phyloP scores from a whole-genome alignment of 2,797 vertebrate genomes.

The Malurus leucopterus region DNA sequence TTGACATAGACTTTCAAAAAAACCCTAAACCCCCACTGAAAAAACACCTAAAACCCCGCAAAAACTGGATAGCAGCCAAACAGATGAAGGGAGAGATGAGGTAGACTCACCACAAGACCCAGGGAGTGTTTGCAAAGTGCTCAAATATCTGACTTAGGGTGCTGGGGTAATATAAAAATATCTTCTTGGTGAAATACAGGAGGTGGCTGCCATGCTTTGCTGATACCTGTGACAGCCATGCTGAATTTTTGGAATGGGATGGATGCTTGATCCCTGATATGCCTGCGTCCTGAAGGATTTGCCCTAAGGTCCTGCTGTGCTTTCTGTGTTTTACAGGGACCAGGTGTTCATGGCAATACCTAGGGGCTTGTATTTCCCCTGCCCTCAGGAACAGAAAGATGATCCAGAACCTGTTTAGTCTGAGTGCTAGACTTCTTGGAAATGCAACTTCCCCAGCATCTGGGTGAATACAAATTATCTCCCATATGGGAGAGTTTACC shows the following conservation, averaged over 20 bases:
- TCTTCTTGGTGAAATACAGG: neutral
- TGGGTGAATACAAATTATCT: neutral
- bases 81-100: neutral
- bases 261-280: neutral
- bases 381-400: neutral
- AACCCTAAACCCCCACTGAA: neutral
- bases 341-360: rapidly evolving
- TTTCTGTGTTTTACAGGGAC: neutral
- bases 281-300: neutral
- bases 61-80: neutral
- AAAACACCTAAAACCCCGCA: rapidly evolving
- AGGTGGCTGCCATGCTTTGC: neutral
- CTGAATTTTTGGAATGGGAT: rapidly evolving
- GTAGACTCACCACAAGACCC: rapidly evolving
- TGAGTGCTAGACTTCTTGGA: neutral
- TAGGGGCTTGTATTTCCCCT: neutral
- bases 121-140: rapidly evolving
- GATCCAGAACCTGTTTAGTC: neutral
- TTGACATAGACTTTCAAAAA: neutral
- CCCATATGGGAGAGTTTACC: neutral
- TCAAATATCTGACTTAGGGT: neutral
- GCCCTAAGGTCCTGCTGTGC: neutral
- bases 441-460: neutral
- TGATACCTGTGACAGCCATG: neutral
- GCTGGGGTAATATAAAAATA: neutral